Evolutionary conservation across 2,888 invertebrate species (phyloP), one percentile per base, ranked within the genome.

Genomic region (Rhagium mordax): DNA sequence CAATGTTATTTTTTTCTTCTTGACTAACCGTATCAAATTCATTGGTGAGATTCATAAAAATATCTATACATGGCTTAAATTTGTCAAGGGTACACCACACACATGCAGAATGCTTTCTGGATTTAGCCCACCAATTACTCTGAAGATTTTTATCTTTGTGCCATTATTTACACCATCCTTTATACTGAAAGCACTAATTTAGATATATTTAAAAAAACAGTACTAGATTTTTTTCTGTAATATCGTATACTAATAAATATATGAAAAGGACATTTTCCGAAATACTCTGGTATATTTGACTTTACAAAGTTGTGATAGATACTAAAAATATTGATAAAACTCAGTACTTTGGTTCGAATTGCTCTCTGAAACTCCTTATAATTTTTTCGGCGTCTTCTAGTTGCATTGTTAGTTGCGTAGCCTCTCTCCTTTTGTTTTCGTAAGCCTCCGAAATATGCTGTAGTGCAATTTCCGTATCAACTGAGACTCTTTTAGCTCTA

Each of bases 361-460:
- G 80, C 20, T 78, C 74, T 20, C 71, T 75, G 87, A 89, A 81
- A 20, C 70, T 74, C 33, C 71, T 74, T 29, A 81, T 81, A 53
- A 81, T 79, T 10, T 70, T 74, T 18, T 81, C 79, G 0, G 81
- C 81, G 16, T 80, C 81, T 3, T 80, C 80, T 18, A 82, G 67
- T 70, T 81, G 81, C 21, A 76, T 72, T 29, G 74, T 71, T n/a
- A 80, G 53, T 29, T 71, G 75, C 15, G 70, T 64, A 10, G 78
- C 78, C 70, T 82, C 82, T 53, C 72, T 76, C 49, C 81, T 72
- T 61, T 81, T 81, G 64, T 70, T 79, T 59, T 83, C 82, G 49
- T 79, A 82, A 0, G 82, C 81, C 53, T 81, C 81, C 0, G 81
- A 81, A 55, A 83, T 78, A 62, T 82, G 81, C 29, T 81, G 79